Evolutionary conservation across 30 jellyfish, hydroid and myxozoan species (phyloP).

Genomic region (Hydra vulgaris): DNA sequence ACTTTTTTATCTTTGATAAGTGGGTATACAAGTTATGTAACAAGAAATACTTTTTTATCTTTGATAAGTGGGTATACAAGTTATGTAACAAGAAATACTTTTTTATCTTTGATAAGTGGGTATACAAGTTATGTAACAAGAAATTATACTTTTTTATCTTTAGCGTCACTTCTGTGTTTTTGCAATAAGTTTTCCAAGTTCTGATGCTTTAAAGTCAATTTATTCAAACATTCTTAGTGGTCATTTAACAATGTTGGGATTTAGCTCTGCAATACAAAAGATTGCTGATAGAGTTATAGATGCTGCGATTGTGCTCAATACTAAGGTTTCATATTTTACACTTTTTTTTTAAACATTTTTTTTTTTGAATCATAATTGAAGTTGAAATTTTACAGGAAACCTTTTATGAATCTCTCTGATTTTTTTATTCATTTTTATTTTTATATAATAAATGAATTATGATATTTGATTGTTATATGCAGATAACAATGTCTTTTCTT

Average conservation of each 20-base stretch:
- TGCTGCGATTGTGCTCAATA: constrained; percentile 82
- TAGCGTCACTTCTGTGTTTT: constrained; percentile 98
- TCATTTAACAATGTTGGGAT: constrained; percentile 44
- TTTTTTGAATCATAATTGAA: neutral
- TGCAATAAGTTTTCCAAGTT: constrained; percentile 98
- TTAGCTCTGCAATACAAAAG: constrained; percentile 53
- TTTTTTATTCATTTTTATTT: neutral
- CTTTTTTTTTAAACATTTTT: neutral
- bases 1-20: too few relatives aligned
- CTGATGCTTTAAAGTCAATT: constrained; percentile 86
- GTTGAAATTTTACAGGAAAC: too few relatives aligned
- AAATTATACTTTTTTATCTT: too few relatives aligned
- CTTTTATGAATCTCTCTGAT: too few relatives aligned
- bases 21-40: too few relatives aligned
- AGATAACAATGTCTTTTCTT: constrained; percentile 84
- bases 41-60: too few relatives aligned
- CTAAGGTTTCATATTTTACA: too few relatives aligned
- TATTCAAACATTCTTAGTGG: constrained; percentile 73
- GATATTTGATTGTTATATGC: neutral
- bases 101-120: too few relatives aligned
- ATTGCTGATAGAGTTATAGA: constrained; percentile 72
- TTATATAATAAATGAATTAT: neutral
- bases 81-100: too few relatives aligned
- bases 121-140: too few relatives aligned
- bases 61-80: too few relatives aligned